These are phyloP conservation scores for Dryomyza anilis DNA, from an alignment of 2,888 invertebrate species.

Conservation along the genomic window DNA sequence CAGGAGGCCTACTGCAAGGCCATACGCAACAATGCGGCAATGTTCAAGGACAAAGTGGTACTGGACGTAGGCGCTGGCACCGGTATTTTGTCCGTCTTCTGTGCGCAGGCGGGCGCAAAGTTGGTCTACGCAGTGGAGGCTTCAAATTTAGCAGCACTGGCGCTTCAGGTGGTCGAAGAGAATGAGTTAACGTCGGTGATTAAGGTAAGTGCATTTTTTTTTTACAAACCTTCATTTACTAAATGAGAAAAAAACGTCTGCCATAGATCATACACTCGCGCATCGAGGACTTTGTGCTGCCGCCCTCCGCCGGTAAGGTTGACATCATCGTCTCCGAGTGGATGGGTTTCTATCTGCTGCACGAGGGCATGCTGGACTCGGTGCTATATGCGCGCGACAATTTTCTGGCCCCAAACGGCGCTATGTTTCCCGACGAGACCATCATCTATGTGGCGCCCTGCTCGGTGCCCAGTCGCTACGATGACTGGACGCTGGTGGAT, in stretches of 20 bases:
- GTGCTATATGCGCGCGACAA: constrained; percentile 81
- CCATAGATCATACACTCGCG: constrained; percentile 59
- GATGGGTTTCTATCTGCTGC: constrained; percentile 97
- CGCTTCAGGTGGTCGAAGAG: constrained; percentile 71
- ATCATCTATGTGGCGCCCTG: constrained; percentile 64
- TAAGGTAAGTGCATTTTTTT: constrained; percentile 63
- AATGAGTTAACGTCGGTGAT: constrained; percentile 72
- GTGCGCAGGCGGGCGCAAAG: constrained; percentile 85
- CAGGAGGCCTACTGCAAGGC: constrained; percentile 81
- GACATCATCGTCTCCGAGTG: constrained; percentile 95
- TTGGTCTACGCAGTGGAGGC: constrained; percentile 87
- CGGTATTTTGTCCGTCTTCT: constrained; percentile 87
- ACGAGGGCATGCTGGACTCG: constrained; percentile 95
- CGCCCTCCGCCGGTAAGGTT: constrained; percentile 68
- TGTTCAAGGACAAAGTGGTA: constrained; percentile 78
- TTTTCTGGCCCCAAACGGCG: constrained; percentile 75
- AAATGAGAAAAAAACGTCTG: not conserved
- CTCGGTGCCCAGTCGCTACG: constrained; percentile 66
- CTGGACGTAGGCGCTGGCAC: constrained; percentile 88
- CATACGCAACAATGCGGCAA: constrained; percentile 69
- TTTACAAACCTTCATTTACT: not conserved
- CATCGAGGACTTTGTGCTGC: constrained; percentile 68
- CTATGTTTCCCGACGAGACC: constrained; percentile 76
- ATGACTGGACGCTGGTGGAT: constrained; percentile 79
- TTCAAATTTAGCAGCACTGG: constrained; percentile 70